Conservation (phyloP, 1,140 invertebrate species). For the Pararge aegeria region DNA sequence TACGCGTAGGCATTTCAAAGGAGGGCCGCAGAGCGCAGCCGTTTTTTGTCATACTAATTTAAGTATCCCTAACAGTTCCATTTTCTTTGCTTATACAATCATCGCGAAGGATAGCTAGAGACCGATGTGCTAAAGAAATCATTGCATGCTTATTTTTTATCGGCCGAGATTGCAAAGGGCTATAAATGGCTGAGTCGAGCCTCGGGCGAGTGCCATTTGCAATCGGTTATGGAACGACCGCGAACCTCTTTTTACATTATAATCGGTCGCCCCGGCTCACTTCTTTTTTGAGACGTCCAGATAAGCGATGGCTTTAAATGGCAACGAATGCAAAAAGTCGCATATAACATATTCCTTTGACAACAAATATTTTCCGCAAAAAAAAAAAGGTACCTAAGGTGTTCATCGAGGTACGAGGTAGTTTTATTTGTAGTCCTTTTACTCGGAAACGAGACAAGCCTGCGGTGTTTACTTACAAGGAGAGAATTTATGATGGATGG, state of each 20-base stretch:
- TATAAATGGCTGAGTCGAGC: constrained; percentile 64
- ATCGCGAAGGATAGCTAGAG: constrained; percentile 53
- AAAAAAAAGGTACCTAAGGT: not conserved
- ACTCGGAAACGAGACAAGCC: constrained; percentile 17
- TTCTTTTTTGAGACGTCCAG: constrained; percentile 56
- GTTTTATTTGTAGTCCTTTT: constrained; percentile 1
- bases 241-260: constrained; percentile 76
- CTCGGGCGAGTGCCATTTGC: constrained; percentile 73
- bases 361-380: constrained; percentile 19
- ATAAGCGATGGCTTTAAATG: constrained; percentile 59
- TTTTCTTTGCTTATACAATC: constrained; percentile 47
- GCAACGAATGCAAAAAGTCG: constrained; percentile 41
- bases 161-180: constrained; percentile 67
- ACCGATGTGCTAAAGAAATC: constrained; percentile 60
- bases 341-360: constrained; percentile 9
- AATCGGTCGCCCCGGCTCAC: constrained; percentile 64
- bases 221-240: constrained; percentile 74
- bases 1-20: constrained; percentile 54
- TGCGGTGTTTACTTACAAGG: constrained; percentile 40
- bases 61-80: constrained; percentile 42
- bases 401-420: not conserved
- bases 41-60: constrained; percentile 59
- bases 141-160: constrained; percentile 70
- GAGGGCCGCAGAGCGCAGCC: constrained; percentile 34
- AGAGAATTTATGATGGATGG: constrained; percentile 40